These are phyloP conservation scores for Balaeniceps rex DNA, from an alignment of 2,113 vertebrate species.

Conservation along the genomic window DNA sequence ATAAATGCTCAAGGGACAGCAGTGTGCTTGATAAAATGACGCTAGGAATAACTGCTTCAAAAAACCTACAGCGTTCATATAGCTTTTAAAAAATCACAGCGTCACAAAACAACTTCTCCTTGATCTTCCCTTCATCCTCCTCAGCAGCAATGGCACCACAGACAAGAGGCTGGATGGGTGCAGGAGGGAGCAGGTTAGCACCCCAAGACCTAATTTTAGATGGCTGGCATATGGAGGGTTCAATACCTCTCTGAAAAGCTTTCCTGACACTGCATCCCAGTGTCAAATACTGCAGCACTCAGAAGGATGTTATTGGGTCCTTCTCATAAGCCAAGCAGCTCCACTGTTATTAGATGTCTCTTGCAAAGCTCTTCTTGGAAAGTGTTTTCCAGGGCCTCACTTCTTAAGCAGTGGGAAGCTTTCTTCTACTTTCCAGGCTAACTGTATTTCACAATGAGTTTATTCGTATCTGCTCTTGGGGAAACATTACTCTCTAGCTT, in stretches of 20 bases:
- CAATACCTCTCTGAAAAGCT: not conserved
- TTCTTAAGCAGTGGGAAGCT: not conserved
- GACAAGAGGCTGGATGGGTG: not conserved
- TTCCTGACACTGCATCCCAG: not conserved
- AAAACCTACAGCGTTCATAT: fast-evolving
- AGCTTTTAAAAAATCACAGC: not conserved
- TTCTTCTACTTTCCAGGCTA: not conserved
- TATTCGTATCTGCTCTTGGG: not conserved
- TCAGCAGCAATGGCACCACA: not conserved
- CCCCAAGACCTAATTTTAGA: not conserved
- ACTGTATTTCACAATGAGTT: not conserved
- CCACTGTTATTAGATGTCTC: not conserved
- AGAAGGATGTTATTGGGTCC: not conserved
- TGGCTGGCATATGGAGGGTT: not conserved
- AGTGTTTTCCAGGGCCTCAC: not conserved
- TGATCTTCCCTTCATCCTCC: not conserved
- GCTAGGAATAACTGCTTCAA: not conserved
- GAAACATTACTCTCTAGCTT: not conserved
- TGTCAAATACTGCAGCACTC: not conserved
- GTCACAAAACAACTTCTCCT: not conserved
- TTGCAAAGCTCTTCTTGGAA: not conserved
- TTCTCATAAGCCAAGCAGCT: not conserved
- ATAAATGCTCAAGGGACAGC: not conserved
- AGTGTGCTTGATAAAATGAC: not conserved
- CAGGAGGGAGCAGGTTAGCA: not conserved